Conservation (phyloP, 2,113 vertebrate species). For the Brachyhypopomus gauderio region DNA sequence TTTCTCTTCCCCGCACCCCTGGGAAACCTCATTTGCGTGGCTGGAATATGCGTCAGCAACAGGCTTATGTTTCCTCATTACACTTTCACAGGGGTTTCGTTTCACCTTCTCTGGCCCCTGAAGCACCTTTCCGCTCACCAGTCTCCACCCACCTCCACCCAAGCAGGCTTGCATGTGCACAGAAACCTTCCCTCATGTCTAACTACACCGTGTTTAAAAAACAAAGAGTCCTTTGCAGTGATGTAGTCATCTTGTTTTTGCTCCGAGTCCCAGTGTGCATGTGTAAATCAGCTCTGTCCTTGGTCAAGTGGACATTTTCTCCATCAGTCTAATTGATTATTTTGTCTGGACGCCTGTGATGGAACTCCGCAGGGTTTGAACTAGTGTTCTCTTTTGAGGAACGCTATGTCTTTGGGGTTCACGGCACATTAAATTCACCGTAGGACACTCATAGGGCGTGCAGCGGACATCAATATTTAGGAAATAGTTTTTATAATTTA, state of each 20-base stretch:
- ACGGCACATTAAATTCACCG: conserved; percentile 31
- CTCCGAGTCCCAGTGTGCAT: conserved; percentile 21
- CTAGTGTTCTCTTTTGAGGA: conserved; percentile 34
- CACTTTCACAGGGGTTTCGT: conserved; percentile 61
- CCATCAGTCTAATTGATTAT: conserved; percentile 53
- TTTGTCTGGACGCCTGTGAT: conserved; percentile 44
- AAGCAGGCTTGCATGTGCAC: not conserved
- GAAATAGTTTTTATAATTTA: conserved; percentile 28
- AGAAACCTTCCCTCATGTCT: conserved; percentile 47
- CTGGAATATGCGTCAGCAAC: conserved; percentile 64
- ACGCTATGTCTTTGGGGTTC: conserved; percentile 13
- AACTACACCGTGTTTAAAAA: not conserved
- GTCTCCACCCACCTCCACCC: not conserved
- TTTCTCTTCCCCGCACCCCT: not conserved
- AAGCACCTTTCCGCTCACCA: not conserved
- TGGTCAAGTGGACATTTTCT: conserved; percentile 56
- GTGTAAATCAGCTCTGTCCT: conserved; percentile 51
- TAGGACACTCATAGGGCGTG: not conserved
- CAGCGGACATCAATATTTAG: conserved; percentile 1
- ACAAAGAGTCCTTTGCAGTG: not conserved
- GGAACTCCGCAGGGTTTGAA: conserved; percentile 46
- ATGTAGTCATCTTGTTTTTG: conserved; percentile 43
- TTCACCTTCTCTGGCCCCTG: conserved; percentile 46
- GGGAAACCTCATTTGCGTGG: conserved; percentile 63
- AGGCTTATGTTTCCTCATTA: conserved; percentile 62